Base-by-base conservation (phyloP, 2,113 vertebrate genomes). In the Zingel zingel region DNA sequence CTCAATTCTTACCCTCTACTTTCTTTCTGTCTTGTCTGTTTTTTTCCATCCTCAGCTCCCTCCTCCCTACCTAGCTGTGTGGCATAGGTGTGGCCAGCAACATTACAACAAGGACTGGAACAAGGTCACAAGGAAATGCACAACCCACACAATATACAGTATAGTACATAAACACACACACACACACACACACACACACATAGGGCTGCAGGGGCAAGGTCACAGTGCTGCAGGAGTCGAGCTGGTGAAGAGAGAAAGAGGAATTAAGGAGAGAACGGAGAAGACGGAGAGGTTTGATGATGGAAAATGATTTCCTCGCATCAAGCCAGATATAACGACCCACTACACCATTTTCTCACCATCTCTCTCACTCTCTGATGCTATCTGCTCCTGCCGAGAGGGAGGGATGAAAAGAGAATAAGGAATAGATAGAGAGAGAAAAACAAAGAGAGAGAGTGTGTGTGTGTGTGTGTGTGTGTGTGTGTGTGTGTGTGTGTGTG, bases 181-280 rank as follows among this genome's bases (percentile, higher is more conserved):
- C 27, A 64, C 30, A 56, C 48, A 56, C 45, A 25, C 54, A 72
- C 64, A 45, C 30, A 25, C 43, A 77, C 65, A 58, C 8, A 66
- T n/a, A 72, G 63, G 61, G 27, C 54, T 61, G 57, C 56, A 68
- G 73, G 62, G 75, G 86, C 92, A 94, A 93, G 92, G 92, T 91
- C 89, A 83, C 64, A 76, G 51, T 70, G 81, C 65, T 84, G 80
- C 69, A 66, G 77, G 21, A 85, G 59, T 57, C 30, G 18, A 19
- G 36, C 21, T 19, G 50, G 18, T 39, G 70, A 71, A 72, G 56
- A 80, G 54, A 63, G 45, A 59, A 57, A 36, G 71, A 75, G 56
- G 63, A 83, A 77, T 76, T 50, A 65, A 74, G 65, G 66, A 76
- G 79, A 81, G 67, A 30, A 11, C 2, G 53, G 48, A 72, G 19